Conservation (phyloP, 2,113 vertebrate genomes). For the Perccottus glenii region DNA sequence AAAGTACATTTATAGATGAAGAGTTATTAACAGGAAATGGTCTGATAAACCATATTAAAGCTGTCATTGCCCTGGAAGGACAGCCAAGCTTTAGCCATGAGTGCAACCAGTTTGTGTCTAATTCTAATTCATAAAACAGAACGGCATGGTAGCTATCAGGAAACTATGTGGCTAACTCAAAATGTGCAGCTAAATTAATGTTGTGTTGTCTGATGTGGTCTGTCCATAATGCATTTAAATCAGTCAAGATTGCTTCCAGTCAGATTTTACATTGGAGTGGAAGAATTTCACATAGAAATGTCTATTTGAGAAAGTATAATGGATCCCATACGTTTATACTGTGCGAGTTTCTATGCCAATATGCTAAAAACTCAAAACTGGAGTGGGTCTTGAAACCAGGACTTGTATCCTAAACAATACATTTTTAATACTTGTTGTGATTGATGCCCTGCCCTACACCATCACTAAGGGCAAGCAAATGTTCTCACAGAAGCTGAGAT, state of each 20-base stretch:
- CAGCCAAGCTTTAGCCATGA: conserved; percentile 27
- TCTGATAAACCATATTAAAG: conserved; percentile 50
- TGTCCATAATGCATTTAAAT: conserved; percentile 46
- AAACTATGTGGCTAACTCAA: conserved; percentile 41
- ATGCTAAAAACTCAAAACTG: too few relatives aligned
- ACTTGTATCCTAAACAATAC: too few relatives aligned
- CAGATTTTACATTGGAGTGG: conserved; percentile 33
- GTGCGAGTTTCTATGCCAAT: conserved; percentile 1
- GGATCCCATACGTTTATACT: conserved; percentile 27
- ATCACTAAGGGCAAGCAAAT: too few relatives aligned
- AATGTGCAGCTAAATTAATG: conserved; percentile 50
- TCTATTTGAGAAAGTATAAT: conserved; percentile 19
- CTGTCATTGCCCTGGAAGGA: conserved; percentile 22
- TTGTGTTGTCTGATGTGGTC: conserved; percentile 62
- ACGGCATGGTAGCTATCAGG: conserved; percentile 25
- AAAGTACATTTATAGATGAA: conserved; percentile 36
- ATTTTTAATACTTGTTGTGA: too few relatives aligned
- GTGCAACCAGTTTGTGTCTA: conserved; percentile 30
- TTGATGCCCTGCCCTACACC: too few relatives aligned
- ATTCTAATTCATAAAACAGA: conserved; percentile 31
- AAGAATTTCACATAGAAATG: conserved; percentile 24
- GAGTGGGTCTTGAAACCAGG: too few relatives aligned
- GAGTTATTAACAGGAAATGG: conserved; percentile 26
- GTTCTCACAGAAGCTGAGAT: too few relatives aligned
- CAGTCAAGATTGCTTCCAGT: conserved; percentile 64